Conservation (phyloP, 2,888 invertebrate species). For the Xestia xanthographa region DNA sequence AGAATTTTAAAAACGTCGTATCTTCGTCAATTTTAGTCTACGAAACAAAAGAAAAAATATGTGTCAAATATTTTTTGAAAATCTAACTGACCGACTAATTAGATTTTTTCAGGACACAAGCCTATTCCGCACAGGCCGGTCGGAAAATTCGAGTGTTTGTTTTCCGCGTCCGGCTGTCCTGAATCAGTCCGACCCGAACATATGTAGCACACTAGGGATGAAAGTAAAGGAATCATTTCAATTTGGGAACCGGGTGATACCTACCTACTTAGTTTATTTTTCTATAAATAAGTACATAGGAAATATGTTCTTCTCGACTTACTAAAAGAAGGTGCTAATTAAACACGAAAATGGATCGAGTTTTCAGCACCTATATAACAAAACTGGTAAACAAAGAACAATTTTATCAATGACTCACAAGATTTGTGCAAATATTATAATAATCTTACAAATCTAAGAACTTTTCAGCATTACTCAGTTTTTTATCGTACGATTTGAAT, state of each 20-base stretch:
- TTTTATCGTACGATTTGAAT: conserved; percentile 33
- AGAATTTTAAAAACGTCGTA: too few species aligned
- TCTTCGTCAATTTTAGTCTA: too few species aligned
- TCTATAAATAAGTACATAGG: neutral
- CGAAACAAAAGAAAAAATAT: too few species aligned
- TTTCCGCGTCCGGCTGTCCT: too few species aligned
- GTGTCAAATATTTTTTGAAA: too few species aligned
- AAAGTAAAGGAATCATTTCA: neutral
- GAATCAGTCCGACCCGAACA: too few species aligned
- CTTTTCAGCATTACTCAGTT: conserved; percentile 27
- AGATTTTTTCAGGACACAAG: too few species aligned
- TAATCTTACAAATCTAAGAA: conserved; percentile 48
- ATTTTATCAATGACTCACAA: conserved; percentile 49
- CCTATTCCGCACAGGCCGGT: too few species aligned
- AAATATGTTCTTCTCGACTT: neutral
- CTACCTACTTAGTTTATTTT: neutral
- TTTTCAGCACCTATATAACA: conserved; percentile 10
- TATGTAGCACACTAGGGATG: too few species aligned
- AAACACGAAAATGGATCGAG: conserved; percentile 9
- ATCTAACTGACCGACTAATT: too few species aligned
- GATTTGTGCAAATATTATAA: conserved; percentile 41
- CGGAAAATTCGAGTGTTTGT: too few species aligned
- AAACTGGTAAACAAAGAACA: conserved; percentile 32
- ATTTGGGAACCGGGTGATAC: neutral
- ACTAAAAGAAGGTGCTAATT: conserved; percentile 20